These are phyloP conservation scores for Drosophila merina DNA, from an alignment of 2,888 invertebrate genomes.

Conservation along the genomic window DNA sequence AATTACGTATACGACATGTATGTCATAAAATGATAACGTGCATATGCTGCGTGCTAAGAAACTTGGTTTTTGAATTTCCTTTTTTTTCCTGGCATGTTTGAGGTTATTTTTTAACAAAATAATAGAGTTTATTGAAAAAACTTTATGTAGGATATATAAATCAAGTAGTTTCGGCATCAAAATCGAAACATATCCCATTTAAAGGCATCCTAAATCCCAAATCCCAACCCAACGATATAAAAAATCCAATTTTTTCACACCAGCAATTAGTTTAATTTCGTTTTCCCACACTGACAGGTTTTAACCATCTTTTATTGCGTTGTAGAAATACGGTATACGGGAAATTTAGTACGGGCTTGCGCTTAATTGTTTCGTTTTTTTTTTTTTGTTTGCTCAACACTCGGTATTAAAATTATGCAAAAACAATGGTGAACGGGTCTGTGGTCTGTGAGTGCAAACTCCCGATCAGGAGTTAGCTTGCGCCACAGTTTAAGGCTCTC, in stretches of 20 bases:
- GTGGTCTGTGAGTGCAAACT: constrained; percentile 9
- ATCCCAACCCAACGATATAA: background rate
- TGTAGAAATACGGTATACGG: constrained; percentile 39
- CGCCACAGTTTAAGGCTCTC: constrained; percentile 15
- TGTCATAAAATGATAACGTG: background rate
- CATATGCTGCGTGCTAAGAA: too few species aligned
- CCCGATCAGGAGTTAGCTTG: background rate
- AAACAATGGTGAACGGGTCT: constrained; percentile 32
- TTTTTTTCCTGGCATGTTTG: too few species aligned
- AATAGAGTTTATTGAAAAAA: too few species aligned
- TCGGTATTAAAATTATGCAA: constrained; percentile 44
- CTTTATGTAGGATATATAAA: too few species aligned
- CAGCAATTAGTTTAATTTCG: constrained; percentile 2
- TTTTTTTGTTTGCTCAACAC: constrained; percentile 11
- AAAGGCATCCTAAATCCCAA: background rate
- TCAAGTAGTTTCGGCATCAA: too few species aligned
- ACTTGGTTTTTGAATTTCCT: too few species aligned
- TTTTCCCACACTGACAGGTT: constrained; percentile 40
- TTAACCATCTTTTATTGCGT: constrained; percentile 20
- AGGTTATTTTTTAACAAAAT: background rate
- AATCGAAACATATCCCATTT: background rate
- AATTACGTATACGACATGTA: background rate
- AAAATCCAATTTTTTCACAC: constrained; percentile 2
- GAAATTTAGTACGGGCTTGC: constrained; percentile 42
- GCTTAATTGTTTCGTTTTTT: constrained; percentile 1